Conservation (phyloP, 2,113 vertebrate species). For the Plectropomus leopardus region DNA sequence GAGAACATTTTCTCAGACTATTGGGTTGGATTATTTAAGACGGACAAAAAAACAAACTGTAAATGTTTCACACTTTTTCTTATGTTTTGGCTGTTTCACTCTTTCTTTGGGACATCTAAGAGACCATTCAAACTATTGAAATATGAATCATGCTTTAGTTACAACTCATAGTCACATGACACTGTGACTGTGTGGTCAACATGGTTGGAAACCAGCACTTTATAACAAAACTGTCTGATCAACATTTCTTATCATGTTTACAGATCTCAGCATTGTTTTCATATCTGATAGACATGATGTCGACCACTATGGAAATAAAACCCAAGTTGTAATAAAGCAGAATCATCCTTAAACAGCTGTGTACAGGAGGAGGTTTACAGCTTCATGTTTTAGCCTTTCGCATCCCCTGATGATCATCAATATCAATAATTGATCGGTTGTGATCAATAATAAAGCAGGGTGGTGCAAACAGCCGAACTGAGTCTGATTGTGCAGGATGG, state of each 20-base stretch:
- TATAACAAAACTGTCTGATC: background rate
- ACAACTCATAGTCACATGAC: background rate
- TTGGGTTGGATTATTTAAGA: too few relatives aligned
- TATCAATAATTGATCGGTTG: slow-evolving; percentile 64
- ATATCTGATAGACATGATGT: background rate
- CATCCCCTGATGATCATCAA: slow-evolving; percentile 51
- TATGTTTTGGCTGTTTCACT: background rate
- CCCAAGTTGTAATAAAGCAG: background rate
- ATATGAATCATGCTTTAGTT: background rate
- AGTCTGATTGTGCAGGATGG: slow-evolving; percentile 51
- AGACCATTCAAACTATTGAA: too few relatives aligned
- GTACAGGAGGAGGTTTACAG: background rate
- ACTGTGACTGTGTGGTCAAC: background rate
- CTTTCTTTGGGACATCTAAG: background rate
- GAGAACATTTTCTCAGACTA: too few relatives aligned
- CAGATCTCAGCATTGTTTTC: background rate
- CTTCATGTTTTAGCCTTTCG: slow-evolving; percentile 24
- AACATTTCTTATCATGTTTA: background rate
- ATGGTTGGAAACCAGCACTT: background rate
- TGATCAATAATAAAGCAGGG: slow-evolving; percentile 69
- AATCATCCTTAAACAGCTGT: slow-evolving; percentile 1
- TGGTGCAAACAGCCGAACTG: slow-evolving; percentile 49
- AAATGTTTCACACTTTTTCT: too few relatives aligned
- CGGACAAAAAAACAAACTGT: background rate
- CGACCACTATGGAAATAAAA: background rate